phyloP scores from a whole-genome alignment of 2,113 vertebrate genomes.

The Recurvirostra avosetta region DNA sequence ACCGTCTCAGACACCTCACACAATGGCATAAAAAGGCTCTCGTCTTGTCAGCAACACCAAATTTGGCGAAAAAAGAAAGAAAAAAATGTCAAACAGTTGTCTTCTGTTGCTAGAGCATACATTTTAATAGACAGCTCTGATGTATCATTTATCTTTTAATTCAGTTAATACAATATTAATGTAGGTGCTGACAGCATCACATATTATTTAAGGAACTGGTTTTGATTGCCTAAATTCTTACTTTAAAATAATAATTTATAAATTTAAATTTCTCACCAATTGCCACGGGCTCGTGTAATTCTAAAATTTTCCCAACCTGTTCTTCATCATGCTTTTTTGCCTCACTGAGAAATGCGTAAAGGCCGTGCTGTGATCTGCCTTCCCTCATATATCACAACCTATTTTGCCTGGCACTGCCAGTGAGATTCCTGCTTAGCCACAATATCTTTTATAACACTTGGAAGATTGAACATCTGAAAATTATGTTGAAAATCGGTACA shows the following conservation, averaged over 20 bases:
- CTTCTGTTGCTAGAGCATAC: background rate
- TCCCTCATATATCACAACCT: background rate
- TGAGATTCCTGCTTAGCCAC: background rate
- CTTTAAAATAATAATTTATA: too few species aligned
- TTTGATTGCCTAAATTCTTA: background rate
- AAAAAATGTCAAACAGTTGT: background rate
- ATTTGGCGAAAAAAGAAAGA: background rate
- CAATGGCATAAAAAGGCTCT: constrained; percentile 43
- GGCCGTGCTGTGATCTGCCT: background rate
- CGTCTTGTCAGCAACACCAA: constrained; percentile 52
- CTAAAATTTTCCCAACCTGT: background rate
- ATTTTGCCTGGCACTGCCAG: background rate
- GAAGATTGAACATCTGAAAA: background rate
- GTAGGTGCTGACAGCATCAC: background rate
- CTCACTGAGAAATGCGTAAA: accelerated
- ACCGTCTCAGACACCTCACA: constrained; percentile 30
- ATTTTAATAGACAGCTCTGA: background rate
- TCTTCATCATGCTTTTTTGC: background rate
- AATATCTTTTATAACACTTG: background rate
- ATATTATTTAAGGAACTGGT: background rate
- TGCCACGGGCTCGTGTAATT: background rate
- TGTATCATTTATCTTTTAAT: background rate
- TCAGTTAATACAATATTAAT: background rate
- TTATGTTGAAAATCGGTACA: background rate
- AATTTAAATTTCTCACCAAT: background rate